Evolutionary conservation across 2,888 invertebrate genomes (phyloP), one percentile per base, ranked within the genome.

Genomic region (Caenorhabditis angaria): DNA sequence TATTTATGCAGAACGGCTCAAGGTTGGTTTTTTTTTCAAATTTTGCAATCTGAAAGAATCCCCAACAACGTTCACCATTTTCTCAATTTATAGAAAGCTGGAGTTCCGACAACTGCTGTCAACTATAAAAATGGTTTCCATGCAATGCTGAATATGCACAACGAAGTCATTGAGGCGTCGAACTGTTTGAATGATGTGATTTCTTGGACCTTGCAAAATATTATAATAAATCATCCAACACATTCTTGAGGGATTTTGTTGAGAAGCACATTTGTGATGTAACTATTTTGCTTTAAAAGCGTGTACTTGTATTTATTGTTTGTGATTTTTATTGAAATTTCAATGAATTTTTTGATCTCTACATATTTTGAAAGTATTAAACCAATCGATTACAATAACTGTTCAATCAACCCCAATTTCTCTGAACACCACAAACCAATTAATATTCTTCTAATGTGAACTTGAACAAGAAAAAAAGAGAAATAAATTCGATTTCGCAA

Each of bases 1-100:
- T 8, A 85, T 89, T 85, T 89, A 88, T 67, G 86, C 87, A 1
- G 78, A 87, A 51, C 77, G 88, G 61, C 77, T 89, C 51, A 75
- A 79, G 66, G 82, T 54, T 14, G 5, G 5, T 32, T 8, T 32
- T 8, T 12, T 10, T 4, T 5, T n/a, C 48, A 48, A n/a, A 35
- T 24, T n/a, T n/a, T 10, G 18, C 10, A 59, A 22, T 32, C 12
- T 32, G 6, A 32, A 32, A 32, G 32, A n/a, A n/a, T n/a, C n/a
- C n/a, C n/a, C n/a, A n/a, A n/a, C n/a, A n/a, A n/a, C n/a, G n/a
- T n/a, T n/a, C n/a, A n/a, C n/a, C n/a, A n/a, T n/a, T n/a, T n/a
- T n/a, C n/a, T n/a, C n/a, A 18, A 4, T 59, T 70, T 67, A n/a
- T 57, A 77, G 70, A 63, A 63, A 18, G 68, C 80, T 6, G 80